Evolutionary conservation across 1,140 invertebrate species (phyloP).

Genomic region (Papilio helenus): DNA sequence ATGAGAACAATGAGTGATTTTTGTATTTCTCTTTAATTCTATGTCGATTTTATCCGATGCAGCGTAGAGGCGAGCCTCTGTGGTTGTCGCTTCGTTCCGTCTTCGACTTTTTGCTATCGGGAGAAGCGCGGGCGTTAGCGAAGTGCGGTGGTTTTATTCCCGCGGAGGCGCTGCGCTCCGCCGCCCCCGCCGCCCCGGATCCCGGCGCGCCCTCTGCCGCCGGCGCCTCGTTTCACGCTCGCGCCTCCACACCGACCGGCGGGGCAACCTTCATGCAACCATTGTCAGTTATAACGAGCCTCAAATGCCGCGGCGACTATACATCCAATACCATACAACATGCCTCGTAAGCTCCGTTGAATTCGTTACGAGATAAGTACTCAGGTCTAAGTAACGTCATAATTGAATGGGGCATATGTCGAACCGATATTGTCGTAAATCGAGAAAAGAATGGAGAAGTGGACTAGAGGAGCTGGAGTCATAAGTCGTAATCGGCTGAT

Average conservation of each 20-base stretch:
- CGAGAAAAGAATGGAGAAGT: constrained; percentile 28
- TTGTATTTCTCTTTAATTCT: constrained; percentile 82
- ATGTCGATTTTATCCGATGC: constrained; percentile 80
- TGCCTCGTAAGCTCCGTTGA: background rate
- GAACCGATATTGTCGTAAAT: constrained; percentile 7
- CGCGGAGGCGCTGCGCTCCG: constrained; percentile 54
- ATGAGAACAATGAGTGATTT: constrained; percentile 83
- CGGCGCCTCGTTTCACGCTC: constrained; percentile 66
- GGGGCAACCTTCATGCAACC: constrained; percentile 47
- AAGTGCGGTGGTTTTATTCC: constrained; percentile 66
- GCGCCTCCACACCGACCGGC: constrained; percentile 41
- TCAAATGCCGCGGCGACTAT: constrained; percentile 3
- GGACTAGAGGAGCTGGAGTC: constrained; percentile 56
- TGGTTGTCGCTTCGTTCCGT: constrained; percentile 76
- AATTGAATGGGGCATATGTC: constrained; percentile 33
- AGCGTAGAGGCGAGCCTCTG: constrained; percentile 71
- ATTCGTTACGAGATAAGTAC: background rate
- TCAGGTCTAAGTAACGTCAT: constrained; percentile 43
- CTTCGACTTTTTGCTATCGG: constrained; percentile 77
- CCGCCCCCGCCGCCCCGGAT: constrained; percentile 44
- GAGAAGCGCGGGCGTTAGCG: constrained; percentile 69
- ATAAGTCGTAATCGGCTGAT: constrained; percentile 51
- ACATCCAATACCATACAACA: background rate
- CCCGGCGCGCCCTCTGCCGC: constrained; percentile 41
- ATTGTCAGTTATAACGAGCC: constrained; percentile 42